These are phyloP conservation scores for Acleris laterana DNA, from an alignment of 2,888 invertebrate species.

Conservation along the genomic window DNA sequence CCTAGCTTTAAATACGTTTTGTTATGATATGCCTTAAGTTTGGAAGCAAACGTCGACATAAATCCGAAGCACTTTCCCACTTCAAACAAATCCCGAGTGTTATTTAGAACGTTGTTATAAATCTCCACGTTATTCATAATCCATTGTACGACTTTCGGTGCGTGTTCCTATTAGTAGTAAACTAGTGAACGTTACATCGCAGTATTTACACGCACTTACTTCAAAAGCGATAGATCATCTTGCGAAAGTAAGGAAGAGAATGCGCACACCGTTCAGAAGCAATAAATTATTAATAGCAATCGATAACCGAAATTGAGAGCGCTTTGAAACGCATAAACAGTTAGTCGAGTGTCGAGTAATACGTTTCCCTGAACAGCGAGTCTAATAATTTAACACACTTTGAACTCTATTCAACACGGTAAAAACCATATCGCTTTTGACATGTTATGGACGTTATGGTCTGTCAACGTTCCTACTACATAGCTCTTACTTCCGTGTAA, in stretches of 20 bases:
- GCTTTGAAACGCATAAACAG: conserved; percentile 54
- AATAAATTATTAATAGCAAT: conserved; percentile 69
- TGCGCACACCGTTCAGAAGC: conserved; percentile 54
- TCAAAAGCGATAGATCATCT: conserved; percentile 59
- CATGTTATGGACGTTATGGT: too few species aligned
- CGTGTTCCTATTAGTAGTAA: conserved; percentile 28
- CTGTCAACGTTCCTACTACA: too few species aligned
- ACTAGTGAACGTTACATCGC: conserved; percentile 26
- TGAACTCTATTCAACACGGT: too few species aligned
- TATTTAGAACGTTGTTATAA: conserved; percentile 17
- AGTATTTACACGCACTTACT: conserved; percentile 48
- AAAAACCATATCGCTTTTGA: too few species aligned
- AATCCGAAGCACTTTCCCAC: neutral
- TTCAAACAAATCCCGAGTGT: conserved; percentile 16
- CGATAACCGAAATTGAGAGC: conserved; percentile 62
- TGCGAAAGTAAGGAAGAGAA: conserved; percentile 67
- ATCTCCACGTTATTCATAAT: conserved; percentile 29
- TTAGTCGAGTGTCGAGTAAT: conserved; percentile 32
- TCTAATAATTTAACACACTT: too few species aligned
- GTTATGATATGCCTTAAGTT: too few species aligned
- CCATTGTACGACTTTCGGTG: conserved; percentile 22
- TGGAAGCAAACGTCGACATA: neutral
- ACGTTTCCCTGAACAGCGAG: conserved; percentile 29
- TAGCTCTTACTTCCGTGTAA: too few species aligned
- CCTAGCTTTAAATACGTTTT: too few species aligned